Conservation (phyloP, 2,113 vertebrate species). For the Tautogolabrus adspersus region DNA sequence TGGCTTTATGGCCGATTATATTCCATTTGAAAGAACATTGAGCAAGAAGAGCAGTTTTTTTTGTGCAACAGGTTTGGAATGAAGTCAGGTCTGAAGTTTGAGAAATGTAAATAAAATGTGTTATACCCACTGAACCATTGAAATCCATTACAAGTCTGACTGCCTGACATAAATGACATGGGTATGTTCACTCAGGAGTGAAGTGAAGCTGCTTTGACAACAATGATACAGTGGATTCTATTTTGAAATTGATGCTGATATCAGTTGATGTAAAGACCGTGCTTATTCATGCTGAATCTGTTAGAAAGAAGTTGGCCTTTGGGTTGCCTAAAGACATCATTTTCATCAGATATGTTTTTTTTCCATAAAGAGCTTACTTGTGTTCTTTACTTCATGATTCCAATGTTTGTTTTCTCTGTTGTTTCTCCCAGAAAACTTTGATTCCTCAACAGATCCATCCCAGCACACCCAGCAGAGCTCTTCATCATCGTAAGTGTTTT, state of each 20-base stretch:
- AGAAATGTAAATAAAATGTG: background rate
- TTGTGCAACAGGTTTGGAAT: conserved; percentile 2
- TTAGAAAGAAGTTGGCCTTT: no score
- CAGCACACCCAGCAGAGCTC: conserved; percentile 46
- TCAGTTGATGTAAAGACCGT: no score
- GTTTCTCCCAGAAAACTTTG: conserved; percentile 39
- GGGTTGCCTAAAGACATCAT: no score
- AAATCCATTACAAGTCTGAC: background rate
- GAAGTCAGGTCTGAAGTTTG: background rate
- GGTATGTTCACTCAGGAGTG: no score
- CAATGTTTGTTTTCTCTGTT: conserved; percentile 14
- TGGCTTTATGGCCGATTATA: background rate
- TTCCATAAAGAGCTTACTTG: background rate
- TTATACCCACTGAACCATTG: background rate
- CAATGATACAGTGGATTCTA: no score
- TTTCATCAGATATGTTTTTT: no score
- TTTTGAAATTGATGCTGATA: no score
- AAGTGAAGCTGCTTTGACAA: no score
- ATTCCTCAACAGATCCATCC: conserved; percentile 29
- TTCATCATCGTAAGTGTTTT: conserved; percentile 61
- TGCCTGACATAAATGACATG: background rate
- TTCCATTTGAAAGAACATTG: background rate
- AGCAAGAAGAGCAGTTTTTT: background rate
- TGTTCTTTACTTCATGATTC: background rate
- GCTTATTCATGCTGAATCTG: no score